Conservation (phyloP, 2,113 vertebrate genomes). For the Oxyruncus cristatus region DNA sequence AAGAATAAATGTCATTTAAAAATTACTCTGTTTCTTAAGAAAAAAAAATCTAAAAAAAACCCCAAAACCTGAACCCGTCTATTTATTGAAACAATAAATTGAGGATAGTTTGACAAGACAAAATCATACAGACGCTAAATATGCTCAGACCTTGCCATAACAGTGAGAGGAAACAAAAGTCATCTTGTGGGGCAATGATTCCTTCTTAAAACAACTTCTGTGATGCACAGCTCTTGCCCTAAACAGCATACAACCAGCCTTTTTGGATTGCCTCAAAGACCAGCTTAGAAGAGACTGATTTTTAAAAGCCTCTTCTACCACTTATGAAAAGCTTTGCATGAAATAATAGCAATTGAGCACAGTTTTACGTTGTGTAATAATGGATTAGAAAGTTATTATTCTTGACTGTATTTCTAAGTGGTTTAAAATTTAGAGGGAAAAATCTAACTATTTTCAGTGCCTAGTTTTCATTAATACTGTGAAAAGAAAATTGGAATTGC, state of each 20-base stretch:
- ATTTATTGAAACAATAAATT: neutral
- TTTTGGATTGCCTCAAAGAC: constrained; percentile 11
- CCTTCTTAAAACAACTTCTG: neutral
- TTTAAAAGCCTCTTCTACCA: constrained; percentile 35
- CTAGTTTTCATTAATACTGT: constrained; percentile 72
- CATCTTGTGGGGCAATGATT: neutral
- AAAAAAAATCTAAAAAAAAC: neutral
- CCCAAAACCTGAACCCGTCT: neutral
- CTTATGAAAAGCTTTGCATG: constrained; percentile 25
- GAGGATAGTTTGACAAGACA: neutral
- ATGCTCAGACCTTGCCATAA: neutral
- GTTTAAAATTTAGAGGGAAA: constrained; percentile 63
- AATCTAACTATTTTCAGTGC: constrained; percentile 58
- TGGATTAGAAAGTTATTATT: constrained; percentile 69
- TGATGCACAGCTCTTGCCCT: neutral
- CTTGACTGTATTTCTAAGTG: constrained; percentile 52
- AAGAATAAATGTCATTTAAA: neutral
- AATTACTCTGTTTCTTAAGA: neutral
- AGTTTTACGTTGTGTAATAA: constrained; percentile 50
- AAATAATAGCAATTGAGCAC: constrained; percentile 54
- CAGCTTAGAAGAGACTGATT: constrained; percentile 19
- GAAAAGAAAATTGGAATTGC: constrained; percentile 78
- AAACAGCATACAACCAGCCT: neutral
- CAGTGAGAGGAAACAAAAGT: neutral
- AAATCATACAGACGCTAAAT: neutral